Evolutionary conservation across 1,140 invertebrate genomes (phyloP), one percentile per base, ranked within the genome.

Genomic region (Drosophila busckii): DNA sequence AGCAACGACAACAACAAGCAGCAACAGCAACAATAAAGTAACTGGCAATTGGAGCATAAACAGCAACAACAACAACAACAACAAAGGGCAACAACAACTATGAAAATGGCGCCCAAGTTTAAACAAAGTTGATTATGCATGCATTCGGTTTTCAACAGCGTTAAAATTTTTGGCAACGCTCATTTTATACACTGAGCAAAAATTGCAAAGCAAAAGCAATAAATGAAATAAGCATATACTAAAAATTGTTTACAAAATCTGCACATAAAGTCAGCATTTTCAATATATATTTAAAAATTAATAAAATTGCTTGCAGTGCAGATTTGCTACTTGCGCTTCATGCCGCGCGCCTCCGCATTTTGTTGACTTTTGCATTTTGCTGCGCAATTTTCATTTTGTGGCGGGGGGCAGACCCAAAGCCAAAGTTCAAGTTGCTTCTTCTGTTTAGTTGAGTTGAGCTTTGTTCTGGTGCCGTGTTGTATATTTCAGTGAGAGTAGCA

Each of bases 61-160:
- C 58, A 62, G 62, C 48, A 55, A 31, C 59, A 69, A 6, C 53
- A 23, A 34, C 40, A 29, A 13, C 9, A 29, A 6, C 6, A 10
- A 26, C 52, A 69, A 32, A n/a, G n/a, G n/a, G n/a, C 45, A 64
- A 49, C 48, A 61, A 54, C 49, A 52, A 58, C 66, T 64, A 40
- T 41, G 53, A 37, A 29, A 67, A 71, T 55, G 69, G 69, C 55
- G 76, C 65, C 61, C 70, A 82, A 82, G 69, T 83, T 82, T 83
- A 82, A 82, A 60, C 70, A 82, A 83, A 82, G 75, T 82, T 82
- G 75, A 82, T 82, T 82, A 82, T 83, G 75, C 75, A 82, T 82
- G 76, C 75, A 82, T 82, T 82, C 70, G 75, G 75, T 80, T n/a
- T 80, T 78, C 63, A 80, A 59, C 73, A 76, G 58, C 61, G 54